Conservation (phyloP, 2,797 vertebrate genomes). For the Spinibarbus caldwelli region DNA sequence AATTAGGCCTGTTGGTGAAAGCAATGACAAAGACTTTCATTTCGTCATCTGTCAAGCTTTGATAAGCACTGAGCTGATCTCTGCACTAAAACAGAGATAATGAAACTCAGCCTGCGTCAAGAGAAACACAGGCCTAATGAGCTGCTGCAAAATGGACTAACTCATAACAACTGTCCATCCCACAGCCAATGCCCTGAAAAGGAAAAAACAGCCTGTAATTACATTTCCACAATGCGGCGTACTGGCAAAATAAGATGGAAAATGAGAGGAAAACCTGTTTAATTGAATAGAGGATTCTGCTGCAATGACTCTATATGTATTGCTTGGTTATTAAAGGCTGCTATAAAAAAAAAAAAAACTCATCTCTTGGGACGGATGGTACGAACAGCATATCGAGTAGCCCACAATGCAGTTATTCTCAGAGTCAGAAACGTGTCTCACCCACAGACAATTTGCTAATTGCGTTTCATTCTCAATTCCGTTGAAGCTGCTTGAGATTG, state of each 20-base stretch:
- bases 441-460: constrained; percentile 17
- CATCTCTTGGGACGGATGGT: constrained; percentile 18
- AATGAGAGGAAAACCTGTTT: constrained; percentile 19
- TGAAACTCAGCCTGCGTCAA: constrained; percentile 38
- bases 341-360: neutral
- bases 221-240: constrained; percentile 31
- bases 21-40: constrained; percentile 40
- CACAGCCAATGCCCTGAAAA: constrained; percentile 38
- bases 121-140: constrained; percentile 56
- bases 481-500: neutral
- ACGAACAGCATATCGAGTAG: constrained; percentile 6
- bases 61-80: constrained; percentile 50
- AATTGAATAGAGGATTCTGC: constrained; percentile 39
- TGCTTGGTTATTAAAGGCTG: constrained; percentile 20
- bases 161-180: constrained; percentile 45
- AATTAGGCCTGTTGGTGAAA: constrained; percentile 50
- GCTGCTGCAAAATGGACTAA: constrained; percentile 43
- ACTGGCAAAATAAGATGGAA: constrained; percentile 28
- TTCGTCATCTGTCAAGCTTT: constrained; percentile 58
- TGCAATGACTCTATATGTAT: constrained; percentile 6
- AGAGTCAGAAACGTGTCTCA: constrained; percentile 1
- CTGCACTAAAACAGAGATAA: constrained; percentile 44
- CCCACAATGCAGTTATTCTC: constrained; percentile 2
- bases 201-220: constrained; percentile 34
- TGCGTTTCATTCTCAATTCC: neutral